These are phyloP conservation scores for Patella vulgata DNA, from an alignment of 1,140 invertebrate genomes.

Conservation along the genomic window DNA sequence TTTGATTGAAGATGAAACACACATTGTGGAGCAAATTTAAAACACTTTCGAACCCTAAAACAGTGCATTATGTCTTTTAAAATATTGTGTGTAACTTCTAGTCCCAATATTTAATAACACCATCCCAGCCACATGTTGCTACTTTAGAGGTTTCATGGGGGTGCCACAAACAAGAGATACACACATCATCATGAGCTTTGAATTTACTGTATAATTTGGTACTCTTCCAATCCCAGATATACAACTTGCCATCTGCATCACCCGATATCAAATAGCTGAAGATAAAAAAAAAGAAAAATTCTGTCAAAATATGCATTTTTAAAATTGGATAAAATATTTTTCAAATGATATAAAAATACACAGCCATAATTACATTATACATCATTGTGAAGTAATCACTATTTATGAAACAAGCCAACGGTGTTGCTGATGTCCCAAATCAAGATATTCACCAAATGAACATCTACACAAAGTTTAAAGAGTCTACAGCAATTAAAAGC, in stretches of 20 bases:
- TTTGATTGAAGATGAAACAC: no score
- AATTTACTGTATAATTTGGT: conserved; percentile 98
- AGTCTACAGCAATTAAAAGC: no score
- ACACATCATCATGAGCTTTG: conserved; percentile 99
- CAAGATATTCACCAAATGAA: no score
- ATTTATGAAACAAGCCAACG: not conserved
- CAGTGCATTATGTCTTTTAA: no score
- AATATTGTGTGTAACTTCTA: no score
- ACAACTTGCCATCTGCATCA: conserved; percentile 99
- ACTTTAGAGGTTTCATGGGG: conserved; percentile 98
- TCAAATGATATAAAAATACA: no score
- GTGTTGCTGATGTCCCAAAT: not conserved
- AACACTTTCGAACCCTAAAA: not conserved
- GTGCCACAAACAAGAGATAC: conserved; percentile 95
- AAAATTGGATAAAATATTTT: no score
- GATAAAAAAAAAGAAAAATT: conserved; percentile 48
- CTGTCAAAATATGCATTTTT: no score
- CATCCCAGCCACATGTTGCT: conserved; percentile 98
- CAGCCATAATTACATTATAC: no score
- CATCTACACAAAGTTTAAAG: no score
- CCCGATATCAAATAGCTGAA: conserved; percentile 95
- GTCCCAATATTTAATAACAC: conserved; percentile 98
- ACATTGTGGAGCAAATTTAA: no score
- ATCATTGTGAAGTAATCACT: no score
- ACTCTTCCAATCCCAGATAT: conserved; percentile 99